Conservation (phyloP, 1,140 invertebrate species). For the Brachionus rotundiformis region DNA sequence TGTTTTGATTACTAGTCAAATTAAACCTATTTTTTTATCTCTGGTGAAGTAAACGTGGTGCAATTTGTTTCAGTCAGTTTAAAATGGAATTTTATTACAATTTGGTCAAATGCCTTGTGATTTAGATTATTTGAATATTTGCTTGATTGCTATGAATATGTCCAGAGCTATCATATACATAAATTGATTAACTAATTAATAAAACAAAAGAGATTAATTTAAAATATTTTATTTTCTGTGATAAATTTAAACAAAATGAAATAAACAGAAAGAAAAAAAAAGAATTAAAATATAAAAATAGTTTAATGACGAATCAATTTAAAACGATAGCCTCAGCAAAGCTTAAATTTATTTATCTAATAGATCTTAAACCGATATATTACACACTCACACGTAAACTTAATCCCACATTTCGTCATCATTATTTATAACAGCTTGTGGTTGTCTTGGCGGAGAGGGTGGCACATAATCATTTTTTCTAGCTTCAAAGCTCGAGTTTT, state of each 20-base stretch:
- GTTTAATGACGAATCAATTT: not conserved
- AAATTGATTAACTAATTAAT: too few relatives aligned
- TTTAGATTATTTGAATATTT: too few relatives aligned
- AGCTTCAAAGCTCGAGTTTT: not conserved
- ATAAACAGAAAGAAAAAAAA: not conserved
- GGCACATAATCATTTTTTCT: not conserved
- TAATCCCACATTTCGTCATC: conserved; percentile 47
- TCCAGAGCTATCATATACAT: too few relatives aligned
- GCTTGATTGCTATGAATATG: too few relatives aligned
- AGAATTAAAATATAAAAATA: not conserved
- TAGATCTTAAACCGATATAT: not conserved
- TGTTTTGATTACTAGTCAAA: too few relatives aligned
- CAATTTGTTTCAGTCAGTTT: too few relatives aligned
- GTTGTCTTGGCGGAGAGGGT: not conserved
- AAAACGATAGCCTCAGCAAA: not conserved
- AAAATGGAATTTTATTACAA: too few relatives aligned
- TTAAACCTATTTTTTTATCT: too few relatives aligned
- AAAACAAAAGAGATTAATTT: not conserved
- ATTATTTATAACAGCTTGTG: not conserved
- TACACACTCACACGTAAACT: not conserved
- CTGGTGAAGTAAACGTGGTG: too few relatives aligned
- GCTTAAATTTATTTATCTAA: too few relatives aligned
- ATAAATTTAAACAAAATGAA: conserved; percentile 6
- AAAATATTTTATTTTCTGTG: not conserved
- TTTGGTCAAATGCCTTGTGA: too few relatives aligned